Base-by-base conservation (phyloP, 2,113 vertebrate species). In the Carettochelys insculpta region DNA sequence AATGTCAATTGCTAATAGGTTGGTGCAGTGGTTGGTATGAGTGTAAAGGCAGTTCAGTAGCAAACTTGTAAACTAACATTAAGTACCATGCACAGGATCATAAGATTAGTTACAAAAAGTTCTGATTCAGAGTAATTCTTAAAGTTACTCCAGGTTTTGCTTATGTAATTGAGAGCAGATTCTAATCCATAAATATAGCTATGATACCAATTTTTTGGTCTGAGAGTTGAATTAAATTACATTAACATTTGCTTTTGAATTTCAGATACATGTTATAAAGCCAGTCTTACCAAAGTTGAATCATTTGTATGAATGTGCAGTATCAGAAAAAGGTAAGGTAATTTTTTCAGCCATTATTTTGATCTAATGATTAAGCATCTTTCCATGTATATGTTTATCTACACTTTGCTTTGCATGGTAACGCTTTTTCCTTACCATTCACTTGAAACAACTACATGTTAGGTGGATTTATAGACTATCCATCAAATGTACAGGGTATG, bases 241-340 rank as follows among this genome's bases (percentile, higher is more conserved):
- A 2, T 90, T 90, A n/a, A 25, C 4, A 4, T 68, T 20, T 92
- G 20, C 29, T 90, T 86, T 96, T 90, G 3, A 11, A 45, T 91
- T 98, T 94, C 97, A 99, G 99, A 98, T 99, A 90, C 99, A 99
- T 11, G 98, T 99, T 12, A 98, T 99, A 95, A 98, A 98, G 71
- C 99, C 99, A 50, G 98, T 99, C 50, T 98, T 99, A 53, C 99
- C 98, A 90, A 98, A 99, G 96, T 97, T 99, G 14, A 98, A 99
- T 95, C 96, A 93, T 31, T 95, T 99, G 47, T 99, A 99, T 54
- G 98, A 99, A 75, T 98, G 96, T 65, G 98, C 98, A 56, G 80
- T 98, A 82, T 97, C 97, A 43, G 94, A 96, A 92, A 94, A 98
- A 96, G 98, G 99, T 98, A 97, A 97, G 88, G 12, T 51, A 34